Conservation (phyloP, 2,113 vertebrate genomes). For the Capreolus pygargus region DNA sequence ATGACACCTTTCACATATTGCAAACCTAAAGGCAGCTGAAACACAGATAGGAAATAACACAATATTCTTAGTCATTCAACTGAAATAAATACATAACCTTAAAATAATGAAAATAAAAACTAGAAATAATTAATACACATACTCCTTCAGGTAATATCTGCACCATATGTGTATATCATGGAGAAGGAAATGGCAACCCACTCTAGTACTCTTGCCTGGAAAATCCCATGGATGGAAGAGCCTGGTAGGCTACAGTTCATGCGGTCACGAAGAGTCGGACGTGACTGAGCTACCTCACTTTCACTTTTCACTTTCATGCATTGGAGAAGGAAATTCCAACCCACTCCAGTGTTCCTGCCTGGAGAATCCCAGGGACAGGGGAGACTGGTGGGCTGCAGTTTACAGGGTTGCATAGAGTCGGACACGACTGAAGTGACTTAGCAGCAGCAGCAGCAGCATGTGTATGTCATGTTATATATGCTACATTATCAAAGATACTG, state of each 20-base stretch:
- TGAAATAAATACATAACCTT: neutral
- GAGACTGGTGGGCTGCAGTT: neutral
- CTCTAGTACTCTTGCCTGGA: neutral
- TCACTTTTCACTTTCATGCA: neutral
- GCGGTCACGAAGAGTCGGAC: accelerated
- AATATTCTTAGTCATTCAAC: neutral
- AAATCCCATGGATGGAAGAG: neutral
- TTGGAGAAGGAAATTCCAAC: neutral
- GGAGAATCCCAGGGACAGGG: neutral
- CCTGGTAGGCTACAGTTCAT: neutral
- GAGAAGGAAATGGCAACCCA: neutral
- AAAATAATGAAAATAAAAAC: neutral
- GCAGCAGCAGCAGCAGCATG: neutral
- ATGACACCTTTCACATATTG: neutral
- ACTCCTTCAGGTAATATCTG: neutral
- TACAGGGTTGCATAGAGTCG: neutral
- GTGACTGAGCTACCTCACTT: neutral
- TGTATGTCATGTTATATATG: neutral
- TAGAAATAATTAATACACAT: neutral
- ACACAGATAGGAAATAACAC: neutral
- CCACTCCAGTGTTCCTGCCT: neutral
- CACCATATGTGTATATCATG: neutral
- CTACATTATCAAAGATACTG: neutral
- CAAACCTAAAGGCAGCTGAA: neutral
- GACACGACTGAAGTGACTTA: neutral